phyloP scores from a whole-genome alignment of 2,113 vertebrate genomes.

The Myiopsitta monachus region DNA sequence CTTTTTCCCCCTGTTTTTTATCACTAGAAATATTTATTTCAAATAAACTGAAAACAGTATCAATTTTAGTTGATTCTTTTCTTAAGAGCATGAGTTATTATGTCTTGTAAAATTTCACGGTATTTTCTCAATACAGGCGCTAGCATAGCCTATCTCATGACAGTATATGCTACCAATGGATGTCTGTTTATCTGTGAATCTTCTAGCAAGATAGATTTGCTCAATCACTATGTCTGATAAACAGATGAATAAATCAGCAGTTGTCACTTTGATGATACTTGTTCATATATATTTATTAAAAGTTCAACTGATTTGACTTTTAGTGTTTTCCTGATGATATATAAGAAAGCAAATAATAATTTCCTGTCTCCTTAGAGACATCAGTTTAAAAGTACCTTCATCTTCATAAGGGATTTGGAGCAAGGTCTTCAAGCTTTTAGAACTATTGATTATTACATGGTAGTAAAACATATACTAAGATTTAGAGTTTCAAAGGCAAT shows the following conservation, averaged over 20 bases:
- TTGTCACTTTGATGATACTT: not conserved
- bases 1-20: not conserved
- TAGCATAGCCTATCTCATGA: not conserved
- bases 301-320: not conserved
- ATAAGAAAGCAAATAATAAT: not conserved
- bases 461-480: slow-evolving; percentile 14
- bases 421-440: not conserved
- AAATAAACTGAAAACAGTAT: not conserved
- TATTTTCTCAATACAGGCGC: not conserved
- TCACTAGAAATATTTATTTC: not conserved
- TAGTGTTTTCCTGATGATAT: not conserved
- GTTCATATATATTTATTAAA: not conserved
- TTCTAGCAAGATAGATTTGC: not conserved
- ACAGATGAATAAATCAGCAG: not conserved
- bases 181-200: not conserved
- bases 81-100: not conserved
- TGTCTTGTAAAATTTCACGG: not conserved
- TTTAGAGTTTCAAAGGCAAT: slow-evolving; percentile 1
- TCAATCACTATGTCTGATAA: not conserved
- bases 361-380: not conserved
- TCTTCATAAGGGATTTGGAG: not conserved
- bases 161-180: not conserved
- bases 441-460: slow-evolving; percentile 1
- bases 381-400: not conserved
- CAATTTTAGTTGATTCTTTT: not conserved